These are phyloP conservation scores for Eidolon helvum DNA, from an alignment of 2,113 vertebrate species.

Conservation along the genomic window DNA sequence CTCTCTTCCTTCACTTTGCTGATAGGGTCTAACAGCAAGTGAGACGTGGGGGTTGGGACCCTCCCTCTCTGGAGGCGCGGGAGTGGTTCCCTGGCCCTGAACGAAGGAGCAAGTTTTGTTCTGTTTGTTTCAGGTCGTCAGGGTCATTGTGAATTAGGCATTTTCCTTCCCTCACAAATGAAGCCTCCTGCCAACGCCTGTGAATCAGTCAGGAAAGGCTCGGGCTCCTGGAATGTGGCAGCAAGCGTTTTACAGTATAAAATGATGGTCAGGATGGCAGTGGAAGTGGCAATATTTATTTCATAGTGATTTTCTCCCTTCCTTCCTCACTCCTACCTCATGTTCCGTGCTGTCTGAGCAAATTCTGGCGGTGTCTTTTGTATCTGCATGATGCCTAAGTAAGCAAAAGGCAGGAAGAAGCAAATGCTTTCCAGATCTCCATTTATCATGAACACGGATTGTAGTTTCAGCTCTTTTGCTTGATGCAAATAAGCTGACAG, in stretches of 20 bases:
- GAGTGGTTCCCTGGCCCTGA: not conserved
- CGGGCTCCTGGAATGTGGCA: not conserved
- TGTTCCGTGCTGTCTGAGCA: conserved; percentile 47
- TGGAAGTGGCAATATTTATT: conserved; percentile 27
- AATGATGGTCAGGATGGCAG: conserved; percentile 4
- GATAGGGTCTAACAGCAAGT: not conserved
- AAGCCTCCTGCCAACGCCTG: conserved; percentile 8
- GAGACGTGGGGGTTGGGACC: not conserved
- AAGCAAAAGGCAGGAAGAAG: conserved; percentile 54
- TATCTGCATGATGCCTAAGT: conserved; percentile 31
- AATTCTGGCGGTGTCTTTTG: conserved; percentile 44
- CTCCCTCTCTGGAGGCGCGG: not conserved
- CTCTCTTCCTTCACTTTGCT: not conserved
- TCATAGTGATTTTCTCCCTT: not conserved
- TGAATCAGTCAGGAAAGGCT: not conserved
- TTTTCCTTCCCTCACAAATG: conserved; percentile 45
- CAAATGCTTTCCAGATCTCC: conserved; percentile 50
- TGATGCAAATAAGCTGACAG: conserved; percentile 45
- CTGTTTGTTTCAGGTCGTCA: conserved; percentile 40
- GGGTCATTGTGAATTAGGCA: conserved; percentile 45
- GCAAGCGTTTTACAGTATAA: not conserved
- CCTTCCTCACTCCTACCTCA: not conserved
- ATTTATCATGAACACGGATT: conserved; percentile 27
- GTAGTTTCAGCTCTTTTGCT: conserved; percentile 36
- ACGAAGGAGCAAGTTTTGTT: conserved; percentile 21